phyloP scores from a whole-genome alignment of 2,888 invertebrate species.

The Xestia xanthographa region DNA sequence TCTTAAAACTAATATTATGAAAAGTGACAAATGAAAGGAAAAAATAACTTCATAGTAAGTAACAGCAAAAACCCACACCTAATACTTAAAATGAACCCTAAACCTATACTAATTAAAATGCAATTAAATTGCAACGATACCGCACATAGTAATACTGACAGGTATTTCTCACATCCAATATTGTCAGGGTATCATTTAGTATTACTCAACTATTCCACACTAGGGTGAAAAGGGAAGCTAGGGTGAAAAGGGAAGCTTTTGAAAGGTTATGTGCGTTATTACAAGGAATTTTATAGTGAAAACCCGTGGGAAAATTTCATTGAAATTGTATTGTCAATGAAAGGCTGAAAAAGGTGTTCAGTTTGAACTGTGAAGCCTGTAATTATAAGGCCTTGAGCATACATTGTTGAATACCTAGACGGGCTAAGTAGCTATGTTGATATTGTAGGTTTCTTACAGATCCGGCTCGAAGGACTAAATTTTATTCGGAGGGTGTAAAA shows the following conservation, averaged over 20 bases:
- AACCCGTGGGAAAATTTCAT: constrained; percentile 41
- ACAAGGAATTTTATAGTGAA: constrained; percentile 52
- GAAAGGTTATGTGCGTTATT: constrained; percentile 69
- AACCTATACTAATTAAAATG: neutral
- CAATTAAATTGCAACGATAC: neutral
- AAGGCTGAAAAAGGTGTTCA: constrained; percentile 40
- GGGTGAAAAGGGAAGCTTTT: constrained; percentile 41
- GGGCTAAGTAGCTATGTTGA: neutral
- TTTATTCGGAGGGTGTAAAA: neutral
- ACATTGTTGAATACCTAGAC: neutral
- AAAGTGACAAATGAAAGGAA: neutral
- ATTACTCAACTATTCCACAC: constrained; percentile 29
- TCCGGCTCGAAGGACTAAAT: neutral
- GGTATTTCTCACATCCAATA: constrained; percentile 42
- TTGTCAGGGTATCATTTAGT: constrained; percentile 46
- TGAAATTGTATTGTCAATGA: neutral
- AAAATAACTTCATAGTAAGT: neutral
- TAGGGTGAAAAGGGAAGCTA: constrained; percentile 19
- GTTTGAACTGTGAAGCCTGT: neutral
- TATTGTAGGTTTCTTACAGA: neutral
- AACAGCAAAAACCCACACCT: neutral
- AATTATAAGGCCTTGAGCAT: constrained; percentile 10
- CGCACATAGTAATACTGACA: neutral
- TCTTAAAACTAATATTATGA: neutral
- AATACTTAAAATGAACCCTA: neutral